These are phyloP conservation scores for Drosophila murphyi DNA, from an alignment of 1,140 invertebrate genomes.

Conservation along the genomic window DNA sequence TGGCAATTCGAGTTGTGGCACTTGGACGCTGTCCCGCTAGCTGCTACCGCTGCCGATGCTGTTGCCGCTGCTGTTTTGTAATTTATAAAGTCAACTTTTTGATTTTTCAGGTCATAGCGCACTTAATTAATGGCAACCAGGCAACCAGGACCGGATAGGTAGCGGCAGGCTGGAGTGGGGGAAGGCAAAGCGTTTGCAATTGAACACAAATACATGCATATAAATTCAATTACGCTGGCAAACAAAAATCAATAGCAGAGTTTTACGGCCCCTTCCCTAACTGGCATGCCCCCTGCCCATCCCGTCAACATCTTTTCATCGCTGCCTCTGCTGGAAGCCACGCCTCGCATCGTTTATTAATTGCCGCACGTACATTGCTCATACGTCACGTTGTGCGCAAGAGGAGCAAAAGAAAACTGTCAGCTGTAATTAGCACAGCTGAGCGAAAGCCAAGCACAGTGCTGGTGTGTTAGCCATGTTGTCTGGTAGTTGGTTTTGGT, in stretches of 20 bases:
- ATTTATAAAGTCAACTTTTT: conserved; percentile 83
- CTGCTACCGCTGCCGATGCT: conserved; percentile 39
- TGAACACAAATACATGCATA: conserved; percentile 73
- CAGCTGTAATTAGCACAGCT: conserved; percentile 80
- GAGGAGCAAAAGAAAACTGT: conserved; percentile 65
- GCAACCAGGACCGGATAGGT: background rate
- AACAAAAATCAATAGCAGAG: conserved; percentile 73
- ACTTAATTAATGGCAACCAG: conserved; percentile 75
- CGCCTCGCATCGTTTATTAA: conserved; percentile 63
- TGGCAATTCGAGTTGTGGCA: conserved; percentile 36
- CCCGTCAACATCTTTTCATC: background rate
- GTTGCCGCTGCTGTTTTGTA: conserved; percentile 75
- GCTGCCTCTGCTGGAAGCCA: background rate
- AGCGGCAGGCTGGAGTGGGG: background rate
- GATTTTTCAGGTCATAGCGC: conserved; percentile 78
- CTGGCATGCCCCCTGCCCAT: too few species aligned
- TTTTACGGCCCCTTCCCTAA: conserved; percentile 29
- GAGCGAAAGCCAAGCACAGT: conserved; percentile 46
- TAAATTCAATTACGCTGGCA: conserved; percentile 75
- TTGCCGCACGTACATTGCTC: conserved; percentile 79
- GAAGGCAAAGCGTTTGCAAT: conserved; percentile 44
- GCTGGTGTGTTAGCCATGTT: conserved; percentile 37
- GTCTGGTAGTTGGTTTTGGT: conserved; percentile 2
- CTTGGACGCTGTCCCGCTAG: conserved; percentile 5
- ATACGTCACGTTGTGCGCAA: conserved; percentile 72